Conservation (phyloP, 2,113 vertebrate species). For the Brevimyrus niger region DNA sequence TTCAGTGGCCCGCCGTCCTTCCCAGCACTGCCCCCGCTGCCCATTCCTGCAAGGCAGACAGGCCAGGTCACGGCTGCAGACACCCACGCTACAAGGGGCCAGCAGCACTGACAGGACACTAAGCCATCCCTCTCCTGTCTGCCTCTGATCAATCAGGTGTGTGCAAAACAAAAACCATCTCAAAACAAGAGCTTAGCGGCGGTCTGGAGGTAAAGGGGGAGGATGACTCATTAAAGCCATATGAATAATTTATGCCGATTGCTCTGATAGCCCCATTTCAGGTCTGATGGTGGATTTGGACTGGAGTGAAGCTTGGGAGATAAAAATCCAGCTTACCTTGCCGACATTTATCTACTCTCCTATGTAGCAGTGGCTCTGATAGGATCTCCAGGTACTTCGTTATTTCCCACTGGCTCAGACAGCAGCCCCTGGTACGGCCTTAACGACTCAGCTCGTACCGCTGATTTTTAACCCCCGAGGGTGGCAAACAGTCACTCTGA, state of each 20-base stretch:
- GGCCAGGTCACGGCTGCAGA: slow-evolving; percentile 22
- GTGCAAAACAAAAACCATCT: not conserved
- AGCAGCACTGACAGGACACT: not conserved
- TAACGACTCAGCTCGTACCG: not conserved
- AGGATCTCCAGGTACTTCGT: too few species aligned
- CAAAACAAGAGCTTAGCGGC: not conserved
- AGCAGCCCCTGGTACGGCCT: not conserved
- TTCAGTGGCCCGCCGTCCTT: slow-evolving; percentile 93
- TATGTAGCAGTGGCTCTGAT: not conserved
- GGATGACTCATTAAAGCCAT: not conserved
- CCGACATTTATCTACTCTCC: not conserved
- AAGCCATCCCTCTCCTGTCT: not conserved
- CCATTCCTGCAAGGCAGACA: slow-evolving; percentile 78
- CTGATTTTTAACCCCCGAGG: not conserved
- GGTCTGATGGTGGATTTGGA: not conserved
- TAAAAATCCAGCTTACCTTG: not conserved
- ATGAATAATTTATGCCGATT: not conserved
- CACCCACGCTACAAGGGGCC: not conserved
- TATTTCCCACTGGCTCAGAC: not conserved
- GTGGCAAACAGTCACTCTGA: not conserved
- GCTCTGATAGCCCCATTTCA: not conserved
- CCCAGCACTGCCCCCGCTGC: slow-evolving; percentile 91
- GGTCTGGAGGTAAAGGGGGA: not conserved
- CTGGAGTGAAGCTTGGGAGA: not conserved
- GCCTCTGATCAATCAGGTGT: not conserved